phyloP scores from a whole-genome alignment of 1,140 invertebrate species.

The Solen grandis region DNA sequence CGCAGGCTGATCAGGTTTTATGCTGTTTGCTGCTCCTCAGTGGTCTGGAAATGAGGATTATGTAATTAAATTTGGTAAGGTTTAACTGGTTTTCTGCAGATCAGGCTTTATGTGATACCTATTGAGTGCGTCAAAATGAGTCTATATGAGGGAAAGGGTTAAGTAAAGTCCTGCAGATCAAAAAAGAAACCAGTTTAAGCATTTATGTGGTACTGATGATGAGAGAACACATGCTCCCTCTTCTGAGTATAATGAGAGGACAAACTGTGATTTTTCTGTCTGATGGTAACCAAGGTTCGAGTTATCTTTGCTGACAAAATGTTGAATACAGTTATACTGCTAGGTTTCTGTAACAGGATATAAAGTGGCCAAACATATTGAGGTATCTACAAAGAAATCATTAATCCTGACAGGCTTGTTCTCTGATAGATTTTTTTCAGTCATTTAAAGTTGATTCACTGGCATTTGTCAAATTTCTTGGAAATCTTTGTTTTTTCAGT shows the following conservation, averaged over 20 bases:
- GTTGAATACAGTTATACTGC: not conserved
- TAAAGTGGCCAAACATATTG: not conserved
- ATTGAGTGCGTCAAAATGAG: not conserved
- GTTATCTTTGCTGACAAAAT: not conserved
- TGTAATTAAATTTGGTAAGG: not conserved
- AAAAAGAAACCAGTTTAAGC: not conserved
- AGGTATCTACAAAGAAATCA: not conserved
- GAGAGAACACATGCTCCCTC: conserved; percentile 42
- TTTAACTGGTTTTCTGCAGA: too few species aligned
- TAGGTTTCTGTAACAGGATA: not conserved
- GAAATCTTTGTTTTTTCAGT: too few species aligned
- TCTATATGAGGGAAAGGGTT: not conserved
- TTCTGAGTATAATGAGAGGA: not conserved
- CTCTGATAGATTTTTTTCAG: too few species aligned
- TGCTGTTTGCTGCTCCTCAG: too few species aligned
- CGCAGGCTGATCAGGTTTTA: too few species aligned
- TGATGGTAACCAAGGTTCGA: not conserved
- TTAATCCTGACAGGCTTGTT: too few species aligned
- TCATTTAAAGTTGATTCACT: not conserved
- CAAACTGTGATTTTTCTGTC: not conserved
- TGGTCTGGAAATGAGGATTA: not conserved
- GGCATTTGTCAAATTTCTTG: too few species aligned
- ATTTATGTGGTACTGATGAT: conserved; percentile 9
- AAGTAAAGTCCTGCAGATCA: not conserved
- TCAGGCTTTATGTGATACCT: too few species aligned